Conservation (phyloP, 2,888 invertebrate species). For the Cantharis rustica region DNA sequence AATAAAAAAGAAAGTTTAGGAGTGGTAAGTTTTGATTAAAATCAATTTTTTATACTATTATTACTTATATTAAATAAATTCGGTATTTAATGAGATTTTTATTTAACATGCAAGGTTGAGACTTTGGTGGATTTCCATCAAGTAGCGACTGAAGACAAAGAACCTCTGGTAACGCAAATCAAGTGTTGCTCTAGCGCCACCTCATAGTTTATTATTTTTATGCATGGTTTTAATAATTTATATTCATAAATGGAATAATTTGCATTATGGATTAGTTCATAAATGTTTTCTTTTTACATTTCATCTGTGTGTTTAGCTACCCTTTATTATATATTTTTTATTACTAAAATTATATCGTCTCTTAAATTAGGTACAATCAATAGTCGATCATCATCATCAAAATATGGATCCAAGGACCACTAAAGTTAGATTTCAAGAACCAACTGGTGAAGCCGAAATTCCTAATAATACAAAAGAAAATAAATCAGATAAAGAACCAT, state of each 20-base stretch:
- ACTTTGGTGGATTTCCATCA: conserved; percentile 90
- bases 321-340: background rate
- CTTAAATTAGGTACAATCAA: conserved; percentile 81
- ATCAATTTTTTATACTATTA: conserved; percentile 10
- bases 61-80: conserved; percentile 15
- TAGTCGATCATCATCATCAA: conserved; percentile 88
- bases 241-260: conserved; percentile 27
- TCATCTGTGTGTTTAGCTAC: conserved; percentile 8
- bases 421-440: conserved; percentile 88
- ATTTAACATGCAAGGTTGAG: conserved; percentile 66
- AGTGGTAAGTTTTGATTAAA: conserved; percentile 71
- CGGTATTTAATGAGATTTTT: conserved; percentile 23
- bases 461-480: conserved; percentile 41
- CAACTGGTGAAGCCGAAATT: conserved; percentile 55
- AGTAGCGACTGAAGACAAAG: conserved; percentile 85
- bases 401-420: conserved; percentile 76
- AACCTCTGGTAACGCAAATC: conserved; percentile 80
- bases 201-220: conserved; percentile 39
- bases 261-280: conserved; percentile 10
- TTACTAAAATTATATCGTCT: background rate
- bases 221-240: conserved; percentile 41
- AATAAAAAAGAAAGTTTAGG: conserved; percentile 87
- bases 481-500: conserved; percentile 44
- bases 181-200: conserved; percentile 39
- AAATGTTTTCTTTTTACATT: conserved; percentile 16